Evolutionary conservation across 2,888 invertebrate species (phyloP), one percentile per base, ranked within the genome.

Genomic region (Trilocha varians): DNA sequence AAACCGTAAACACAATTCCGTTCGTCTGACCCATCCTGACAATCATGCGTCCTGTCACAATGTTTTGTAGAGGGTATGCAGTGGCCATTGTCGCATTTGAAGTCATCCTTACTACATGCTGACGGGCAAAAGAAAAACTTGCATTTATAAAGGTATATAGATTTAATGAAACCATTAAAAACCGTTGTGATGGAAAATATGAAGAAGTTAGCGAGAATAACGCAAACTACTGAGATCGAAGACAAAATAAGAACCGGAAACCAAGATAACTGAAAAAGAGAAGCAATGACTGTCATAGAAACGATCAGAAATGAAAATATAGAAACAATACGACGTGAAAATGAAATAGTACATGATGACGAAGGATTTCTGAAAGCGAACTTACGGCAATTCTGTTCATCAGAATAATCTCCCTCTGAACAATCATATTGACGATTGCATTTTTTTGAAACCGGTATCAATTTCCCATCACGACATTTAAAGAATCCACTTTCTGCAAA

Each of bases 351-450:
- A 49, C 49, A 51, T 48, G 41, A 52, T 44, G 47, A 44, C 53
- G 40, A 36, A 43, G 40, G 39, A 37, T 25, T 35, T 25, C 52
- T 39, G 50, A 15, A 13, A 14, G 25, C 33, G 40, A 71, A 91
- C 91, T 91, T 91, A 91, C 91, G 89, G 87, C 93, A 94, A 67
- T 89, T 87, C 58, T 88, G 87, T 79, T 94, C 94, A 70, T 94
- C 94, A 33, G 92, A 91, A 67, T 89, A 87, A 84, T 94, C 93
- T 45, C 72, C 79, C 32, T 45, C 49, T 55, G 77, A 74, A 70
- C 93, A 93, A 83, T 93, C 92, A 57, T 87, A 86, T 44, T 76
- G 78, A 39, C 88, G 87, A 77, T 93, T 88, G 75, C 92, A 92
- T 64, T 87, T 80, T 66, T 80, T 78, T 53, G 70, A 68, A 52